Conservation (phyloP, 2,113 vertebrate species). For the Lycocorax pyrrhopterus region DNA sequence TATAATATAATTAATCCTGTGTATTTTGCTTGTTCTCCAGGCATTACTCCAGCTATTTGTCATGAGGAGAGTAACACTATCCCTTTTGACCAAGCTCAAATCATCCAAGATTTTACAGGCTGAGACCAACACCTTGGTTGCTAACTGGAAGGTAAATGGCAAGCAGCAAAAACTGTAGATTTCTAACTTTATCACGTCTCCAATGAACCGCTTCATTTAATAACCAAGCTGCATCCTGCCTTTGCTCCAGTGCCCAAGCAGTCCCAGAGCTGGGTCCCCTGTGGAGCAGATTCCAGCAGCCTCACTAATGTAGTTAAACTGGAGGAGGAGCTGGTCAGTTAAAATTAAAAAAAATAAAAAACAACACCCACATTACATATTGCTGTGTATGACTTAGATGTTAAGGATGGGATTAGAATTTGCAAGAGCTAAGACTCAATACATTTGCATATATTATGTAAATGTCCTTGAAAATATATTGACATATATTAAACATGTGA, state of each 20-base stretch:
- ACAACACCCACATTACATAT: not conserved
- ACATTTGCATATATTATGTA: slow-evolving; percentile 38
- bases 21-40: not conserved
- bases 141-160: not conserved
- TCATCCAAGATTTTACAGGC: not conserved
- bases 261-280: not conserved
- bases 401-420: slow-evolving; percentile 1
- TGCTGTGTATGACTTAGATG: not conserved
- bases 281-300: not conserved
- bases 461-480: slow-evolving; percentile 15
- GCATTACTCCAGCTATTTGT: not conserved
- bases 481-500: slow-evolving; percentile 16
- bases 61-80: not conserved
- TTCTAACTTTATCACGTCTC: not conserved
- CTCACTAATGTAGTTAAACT: not conserved
- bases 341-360: not conserved
- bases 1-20: not conserved
- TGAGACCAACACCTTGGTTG: not conserved
- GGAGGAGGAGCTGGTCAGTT: slow-evolving; percentile 1
- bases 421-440: not conserved
- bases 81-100: not conserved
- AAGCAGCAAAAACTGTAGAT: not conserved
- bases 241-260: not conserved
- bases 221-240: not conserved
- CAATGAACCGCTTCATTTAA: not conserved